Evolutionary conservation across 2,797 vertebrate genomes (phyloP).

Genomic region (Buceros bicornis): DNA sequence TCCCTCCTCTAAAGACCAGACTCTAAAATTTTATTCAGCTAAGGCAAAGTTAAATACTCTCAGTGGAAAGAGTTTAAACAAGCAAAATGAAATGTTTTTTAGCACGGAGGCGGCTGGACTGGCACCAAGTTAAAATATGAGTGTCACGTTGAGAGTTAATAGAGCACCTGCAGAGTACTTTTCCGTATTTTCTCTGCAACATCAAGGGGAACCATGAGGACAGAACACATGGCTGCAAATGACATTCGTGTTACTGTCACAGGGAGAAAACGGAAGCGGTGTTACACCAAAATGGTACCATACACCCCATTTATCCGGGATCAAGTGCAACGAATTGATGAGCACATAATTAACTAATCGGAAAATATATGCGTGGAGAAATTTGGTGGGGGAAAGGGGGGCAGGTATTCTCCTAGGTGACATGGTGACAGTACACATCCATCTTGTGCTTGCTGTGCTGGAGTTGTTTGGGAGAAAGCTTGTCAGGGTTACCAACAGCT

Average conservation of each 20-base stretch:
- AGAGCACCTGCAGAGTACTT: background rate
- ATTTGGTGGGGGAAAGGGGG: background rate
- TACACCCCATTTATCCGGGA: background rate
- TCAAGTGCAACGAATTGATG: background rate
- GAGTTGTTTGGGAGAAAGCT: background rate
- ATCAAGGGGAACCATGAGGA: background rate
- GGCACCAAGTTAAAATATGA: background rate
- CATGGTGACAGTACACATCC: background rate
- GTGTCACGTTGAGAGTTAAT: background rate
- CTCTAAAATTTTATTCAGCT: background rate
- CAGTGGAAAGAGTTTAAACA: background rate
- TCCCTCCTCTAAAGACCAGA: background rate
- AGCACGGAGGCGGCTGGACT: background rate
- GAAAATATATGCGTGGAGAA: background rate
- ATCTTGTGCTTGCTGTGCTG: background rate
- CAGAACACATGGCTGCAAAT: background rate
- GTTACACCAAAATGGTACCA: background rate
- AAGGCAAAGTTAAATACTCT: background rate
- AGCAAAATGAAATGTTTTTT: background rate
- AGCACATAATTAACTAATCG: background rate
- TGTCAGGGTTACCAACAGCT: background rate
- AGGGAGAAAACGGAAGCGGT: background rate
- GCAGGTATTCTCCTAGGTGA: background rate
- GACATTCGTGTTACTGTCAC: background rate
- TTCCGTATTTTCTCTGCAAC: background rate